Conservation (phyloP, 2,888 invertebrate genomes). For the Melanargia galathea region DNA sequence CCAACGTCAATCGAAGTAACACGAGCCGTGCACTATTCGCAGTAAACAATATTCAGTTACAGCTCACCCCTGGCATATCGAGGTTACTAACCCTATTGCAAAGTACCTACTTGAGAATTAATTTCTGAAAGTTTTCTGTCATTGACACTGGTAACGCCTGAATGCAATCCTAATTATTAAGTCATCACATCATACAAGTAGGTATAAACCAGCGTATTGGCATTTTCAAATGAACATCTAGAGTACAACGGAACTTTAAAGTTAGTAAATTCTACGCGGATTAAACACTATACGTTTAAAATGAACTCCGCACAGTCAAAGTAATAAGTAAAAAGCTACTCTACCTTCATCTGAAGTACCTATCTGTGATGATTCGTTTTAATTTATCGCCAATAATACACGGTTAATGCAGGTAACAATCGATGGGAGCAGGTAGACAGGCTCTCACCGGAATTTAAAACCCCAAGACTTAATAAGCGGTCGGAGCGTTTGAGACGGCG, state of each 20-base stretch:
- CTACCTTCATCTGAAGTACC: slow-evolving; percentile 6
- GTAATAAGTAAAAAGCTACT: neutral
- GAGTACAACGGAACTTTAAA: neutral
- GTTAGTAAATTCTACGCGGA: neutral
- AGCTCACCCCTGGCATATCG: slow-evolving; percentile 43
- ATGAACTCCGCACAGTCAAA: neutral
- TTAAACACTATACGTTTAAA: neutral
- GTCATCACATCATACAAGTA: too few relatives aligned
- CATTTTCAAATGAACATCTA: too few relatives aligned
- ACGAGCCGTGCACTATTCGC: slow-evolving; percentile 42
- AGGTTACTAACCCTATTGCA: slow-evolving; percentile 48
- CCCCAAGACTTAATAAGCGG: slow-evolving; percentile 52
- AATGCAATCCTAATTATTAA: neutral
- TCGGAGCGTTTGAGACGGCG: slow-evolving; percentile 45
- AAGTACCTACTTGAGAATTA: neutral
- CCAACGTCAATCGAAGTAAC: slow-evolving; percentile 44
- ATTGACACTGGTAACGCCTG: neutral
- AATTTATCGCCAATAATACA: slow-evolving; percentile 70
- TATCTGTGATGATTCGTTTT: slow-evolving; percentile 42
- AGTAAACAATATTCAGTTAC: slow-evolving; percentile 48
- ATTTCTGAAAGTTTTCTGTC: neutral
- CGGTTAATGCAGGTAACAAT: slow-evolving; percentile 70
- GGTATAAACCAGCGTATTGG: neutral
- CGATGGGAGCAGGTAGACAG: slow-evolving; percentile 59
- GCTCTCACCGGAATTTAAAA: slow-evolving; percentile 63